Evolutionary conservation across 2,113 vertebrate species (phyloP).

Genomic region (Forbesichthys agassizii): DNA sequence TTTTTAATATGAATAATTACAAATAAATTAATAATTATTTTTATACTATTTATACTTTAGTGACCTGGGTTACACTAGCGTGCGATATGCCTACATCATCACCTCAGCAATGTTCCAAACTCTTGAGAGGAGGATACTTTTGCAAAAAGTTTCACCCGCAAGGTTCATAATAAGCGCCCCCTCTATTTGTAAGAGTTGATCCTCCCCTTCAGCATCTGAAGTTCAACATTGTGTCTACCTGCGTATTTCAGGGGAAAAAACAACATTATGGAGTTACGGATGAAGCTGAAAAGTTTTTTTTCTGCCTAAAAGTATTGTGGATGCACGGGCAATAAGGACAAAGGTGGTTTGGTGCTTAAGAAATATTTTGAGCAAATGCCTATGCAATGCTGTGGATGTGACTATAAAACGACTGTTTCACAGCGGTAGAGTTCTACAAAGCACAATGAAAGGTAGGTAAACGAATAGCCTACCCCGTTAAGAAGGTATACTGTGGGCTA

Average conservation of each 20-base stretch:
- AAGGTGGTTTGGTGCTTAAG: conserved; percentile 9
- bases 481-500: not conserved
- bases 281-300: conserved; percentile 37
- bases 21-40: too few relatives aligned
- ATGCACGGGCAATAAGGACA: conserved; percentile 9
- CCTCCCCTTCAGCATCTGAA: conserved; percentile 22
- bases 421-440: conserved; percentile 35
- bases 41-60: too few relatives aligned
- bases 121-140: conserved; percentile 8
- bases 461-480: not conserved
- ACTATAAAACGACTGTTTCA: conserved; percentile 47
- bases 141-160: not conserved
- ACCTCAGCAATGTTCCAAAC: conserved; percentile 45
- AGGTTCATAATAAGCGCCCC: not conserved
- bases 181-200: conserved; percentile 7
- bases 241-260: not conserved
- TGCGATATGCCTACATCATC: conserved; percentile 30
- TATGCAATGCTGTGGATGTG: conserved; percentile 70
- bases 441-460: conserved; percentile 77
- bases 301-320: not conserved
- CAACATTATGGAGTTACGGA: conserved; percentile 21
- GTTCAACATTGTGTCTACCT: conserved; percentile 40
- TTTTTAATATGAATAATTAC: too few relatives aligned
- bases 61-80: too few relatives aligned
- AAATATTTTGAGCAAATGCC: conserved; percentile 38